Evolutionary conservation across 2,113 vertebrate species (phyloP).

Genomic region (Tenebrosternarchus preto): DNA sequence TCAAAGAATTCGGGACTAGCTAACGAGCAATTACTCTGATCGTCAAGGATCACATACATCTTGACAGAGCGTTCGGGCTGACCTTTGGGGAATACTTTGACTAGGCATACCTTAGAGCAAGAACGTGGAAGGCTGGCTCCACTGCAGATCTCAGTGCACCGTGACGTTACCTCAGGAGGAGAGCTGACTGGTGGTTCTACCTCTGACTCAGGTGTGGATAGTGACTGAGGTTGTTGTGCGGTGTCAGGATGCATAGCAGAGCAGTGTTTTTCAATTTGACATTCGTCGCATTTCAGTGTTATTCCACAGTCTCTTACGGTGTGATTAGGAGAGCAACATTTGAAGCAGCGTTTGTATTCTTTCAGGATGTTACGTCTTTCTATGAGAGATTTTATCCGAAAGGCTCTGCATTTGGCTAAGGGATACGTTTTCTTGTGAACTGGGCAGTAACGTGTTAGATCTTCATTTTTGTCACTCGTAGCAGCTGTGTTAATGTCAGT

Average conservation of each 20-base stretch:
- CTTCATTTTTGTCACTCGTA: too few species aligned
- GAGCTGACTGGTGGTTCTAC: not conserved
- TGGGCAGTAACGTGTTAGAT: too few species aligned
- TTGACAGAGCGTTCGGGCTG: constrained; percentile 18
- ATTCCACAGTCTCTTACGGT: constrained; percentile 18
- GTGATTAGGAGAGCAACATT: constrained; percentile 6
- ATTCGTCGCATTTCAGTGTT: constrained; percentile 31
- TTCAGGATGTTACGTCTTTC: constrained; percentile 31
- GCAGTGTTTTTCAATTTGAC: not conserved
- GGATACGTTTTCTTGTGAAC: constrained; percentile 38
- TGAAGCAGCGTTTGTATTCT: constrained; percentile 29
- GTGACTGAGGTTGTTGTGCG: not conserved
- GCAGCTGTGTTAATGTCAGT: too few species aligned
- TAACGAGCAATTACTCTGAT: constrained; percentile 40
- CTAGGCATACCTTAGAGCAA: constrained; percentile 42
- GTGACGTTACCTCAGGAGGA: not conserved
- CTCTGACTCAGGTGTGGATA: not conserved
- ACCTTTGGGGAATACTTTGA: constrained; percentile 21
- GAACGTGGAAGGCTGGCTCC: not conserved
- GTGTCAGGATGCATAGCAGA: constrained; percentile 30
- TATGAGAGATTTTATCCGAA: constrained; percentile 19
- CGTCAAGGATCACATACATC: constrained; percentile 13
- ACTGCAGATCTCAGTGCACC: constrained; percentile 29
- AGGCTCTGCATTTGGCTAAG: constrained; percentile 16
- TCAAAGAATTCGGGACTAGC: constrained; percentile 45